Evolutionary conservation across 2,888 invertebrate species (phyloP).

Genomic region (Phanerotoma sp.): DNA sequence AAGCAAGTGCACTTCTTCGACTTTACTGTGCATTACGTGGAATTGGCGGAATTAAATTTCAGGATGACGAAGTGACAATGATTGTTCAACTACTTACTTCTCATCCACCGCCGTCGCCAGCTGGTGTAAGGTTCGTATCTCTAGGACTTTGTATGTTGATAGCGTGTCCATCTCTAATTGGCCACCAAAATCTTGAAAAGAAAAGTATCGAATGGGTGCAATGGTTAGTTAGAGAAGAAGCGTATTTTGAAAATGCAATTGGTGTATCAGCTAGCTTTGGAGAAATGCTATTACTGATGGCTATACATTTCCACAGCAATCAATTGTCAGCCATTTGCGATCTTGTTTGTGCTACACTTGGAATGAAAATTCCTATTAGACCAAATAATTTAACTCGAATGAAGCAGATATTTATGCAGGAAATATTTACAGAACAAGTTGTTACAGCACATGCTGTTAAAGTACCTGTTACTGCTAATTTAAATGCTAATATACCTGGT

Average conservation of each 20-base stretch:
- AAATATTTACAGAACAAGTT: conserved; percentile 96
- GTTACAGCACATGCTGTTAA: conserved; percentile 95
- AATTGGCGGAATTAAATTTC: conserved; percentile 89
- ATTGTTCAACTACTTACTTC: conserved; percentile 84
- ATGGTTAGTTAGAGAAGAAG: conserved; percentile 89
- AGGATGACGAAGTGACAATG: conserved; percentile 87
- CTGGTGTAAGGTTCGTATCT: conserved; percentile 90
- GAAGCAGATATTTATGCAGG: conserved; percentile 93
- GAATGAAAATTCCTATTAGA: conserved; percentile 90
- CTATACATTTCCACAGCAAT: conserved; percentile 96
- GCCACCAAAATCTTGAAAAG: conserved; percentile 70
- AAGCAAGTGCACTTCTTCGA: conserved; percentile 86
- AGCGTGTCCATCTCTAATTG: conserved; percentile 86
- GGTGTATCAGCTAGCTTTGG: conserved; percentile 89
- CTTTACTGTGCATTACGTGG: conserved; percentile 91
- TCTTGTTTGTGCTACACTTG: conserved; percentile 88
- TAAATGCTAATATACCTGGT: conserved; percentile 86
- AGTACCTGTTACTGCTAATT: conserved; percentile 87
- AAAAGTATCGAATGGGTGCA: conserved; percentile 90
- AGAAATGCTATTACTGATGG: conserved; percentile 93
- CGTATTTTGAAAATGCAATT: conserved; percentile 82
- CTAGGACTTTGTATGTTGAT: conserved; percentile 92
- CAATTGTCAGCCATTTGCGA: conserved; percentile 92
- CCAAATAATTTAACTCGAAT: conserved; percentile 85
- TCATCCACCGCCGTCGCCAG: conserved; percentile 85